These are phyloP conservation scores for roundworm (Caenorhabditis elegans) DNA, from an alignment of 1,140 invertebrate genomes.

Conservation along the genomic window WBcel235 BX284604.4:7138001-7138500, in stretches of 20 bases:
- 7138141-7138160: neutral
- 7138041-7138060: constrained; percentile 42
- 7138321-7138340: constrained; percentile 60
- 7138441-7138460: neutral
- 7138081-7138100: neutral
- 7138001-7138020: constrained; percentile 35
- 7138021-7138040: constrained; percentile 36
- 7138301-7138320: constrained; percentile 62
- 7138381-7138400: constrained; percentile 65
- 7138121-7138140: neutral
- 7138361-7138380: constrained; percentile 49
- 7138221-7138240: constrained; percentile 18
- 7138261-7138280: constrained; percentile 44
- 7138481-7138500: neutral
- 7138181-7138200: constrained; percentile 17
- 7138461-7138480: neutral
- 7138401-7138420: constrained; percentile 56
- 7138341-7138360: constrained; percentile 47
- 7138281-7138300: constrained; percentile 61
- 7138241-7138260: constrained; percentile 39
- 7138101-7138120: neutral
- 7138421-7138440: neutral
- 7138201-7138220: constrained; percentile 33
- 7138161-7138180: neutral
- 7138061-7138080: constrained; percentile 24